phyloP scores from a whole-genome alignment of 2,797 vertebrate genomes.

The Manis javanica region DNA sequence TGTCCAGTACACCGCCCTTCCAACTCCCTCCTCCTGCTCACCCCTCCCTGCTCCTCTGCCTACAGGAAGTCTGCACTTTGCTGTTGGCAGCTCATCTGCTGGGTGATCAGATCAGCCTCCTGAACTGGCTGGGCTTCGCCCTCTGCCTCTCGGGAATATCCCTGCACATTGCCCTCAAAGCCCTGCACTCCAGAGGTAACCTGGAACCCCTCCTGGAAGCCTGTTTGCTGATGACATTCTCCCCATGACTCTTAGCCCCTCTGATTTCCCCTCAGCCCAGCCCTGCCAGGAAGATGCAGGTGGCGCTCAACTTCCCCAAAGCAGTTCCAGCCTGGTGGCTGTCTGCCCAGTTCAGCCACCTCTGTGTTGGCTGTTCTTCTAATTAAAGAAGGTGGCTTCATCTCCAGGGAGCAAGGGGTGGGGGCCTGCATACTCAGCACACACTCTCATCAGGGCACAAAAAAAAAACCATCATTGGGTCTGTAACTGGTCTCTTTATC shows the following conservation, averaged over 20 bases:
- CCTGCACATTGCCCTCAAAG: conserved; percentile 93
- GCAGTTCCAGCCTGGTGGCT: background rate
- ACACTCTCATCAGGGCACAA: rapidly evolving
- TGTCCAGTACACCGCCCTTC: background rate
- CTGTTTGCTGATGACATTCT: background rate
- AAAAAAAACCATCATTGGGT: background rate
- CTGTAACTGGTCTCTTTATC: conserved; percentile 62
- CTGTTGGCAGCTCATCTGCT: conserved; percentile 91
- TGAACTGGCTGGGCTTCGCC: conserved; percentile 96
- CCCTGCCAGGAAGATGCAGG: background rate
- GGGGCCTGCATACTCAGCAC: background rate
- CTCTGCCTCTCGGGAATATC: conserved; percentile 95
- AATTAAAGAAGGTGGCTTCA: too few species aligned
- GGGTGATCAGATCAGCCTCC: conserved; percentile 91
- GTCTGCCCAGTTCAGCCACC: background rate
- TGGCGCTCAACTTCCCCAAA: background rate
- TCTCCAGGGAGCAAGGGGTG: background rate
- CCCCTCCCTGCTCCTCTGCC: conserved; percentile 28
- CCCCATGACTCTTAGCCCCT: background rate
- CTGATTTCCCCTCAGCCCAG: background rate
- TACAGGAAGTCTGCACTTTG: conserved; percentile 94
- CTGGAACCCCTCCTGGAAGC: background rate
- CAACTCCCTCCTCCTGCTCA: background rate
- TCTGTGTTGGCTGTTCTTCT: background rate
- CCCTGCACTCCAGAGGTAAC: conserved; percentile 92